These are phyloP conservation scores for Unio delphinus DNA, from an alignment of 2,888 invertebrate genomes.

Conservation along the genomic window DNA sequence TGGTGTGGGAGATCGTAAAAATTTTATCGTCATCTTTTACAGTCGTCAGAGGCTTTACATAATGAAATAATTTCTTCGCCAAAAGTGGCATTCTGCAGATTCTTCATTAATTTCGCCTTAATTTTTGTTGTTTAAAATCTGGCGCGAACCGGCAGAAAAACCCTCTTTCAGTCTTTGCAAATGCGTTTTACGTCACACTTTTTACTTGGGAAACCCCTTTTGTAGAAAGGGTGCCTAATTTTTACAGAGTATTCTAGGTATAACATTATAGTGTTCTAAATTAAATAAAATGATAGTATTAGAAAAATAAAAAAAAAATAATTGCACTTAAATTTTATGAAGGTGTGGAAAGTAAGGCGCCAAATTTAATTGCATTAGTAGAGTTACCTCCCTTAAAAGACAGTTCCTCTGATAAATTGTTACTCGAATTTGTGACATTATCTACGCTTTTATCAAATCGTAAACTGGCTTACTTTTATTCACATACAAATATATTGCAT, in stretches of 20 bases:
- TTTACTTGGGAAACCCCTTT: too few relatives aligned
- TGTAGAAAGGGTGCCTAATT: too few relatives aligned
- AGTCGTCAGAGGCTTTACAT: slow-evolving; percentile 50
- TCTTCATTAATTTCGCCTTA: slow-evolving; percentile 40
- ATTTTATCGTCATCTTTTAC: slow-evolving; percentile 53
- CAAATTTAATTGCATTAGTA: slow-evolving; percentile 15
- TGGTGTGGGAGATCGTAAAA: slow-evolving; percentile 64
- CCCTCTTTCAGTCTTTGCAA: slow-evolving; percentile 6
- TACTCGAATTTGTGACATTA: slow-evolving; percentile 28
- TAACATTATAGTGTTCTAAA: too few relatives aligned
- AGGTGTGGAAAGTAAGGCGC: slow-evolving; percentile 4
- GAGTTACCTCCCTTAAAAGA: slow-evolving; percentile 21
- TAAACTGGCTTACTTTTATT: not conserved
- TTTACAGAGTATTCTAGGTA: too few relatives aligned
- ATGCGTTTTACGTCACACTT: too few relatives aligned
- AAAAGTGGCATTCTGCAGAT: slow-evolving; percentile 64
- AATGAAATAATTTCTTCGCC: slow-evolving; percentile 60
- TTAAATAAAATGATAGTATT: too few relatives aligned
- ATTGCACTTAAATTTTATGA: too few relatives aligned
- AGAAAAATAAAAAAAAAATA: too few relatives aligned
- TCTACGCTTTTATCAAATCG: not conserved
- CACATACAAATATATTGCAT: not conserved
- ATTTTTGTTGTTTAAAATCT: slow-evolving; percentile 61
- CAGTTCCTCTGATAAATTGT: slow-evolving; percentile 31
- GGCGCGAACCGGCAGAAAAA: slow-evolving; percentile 64